A percentile compares a stretch with the other conserved stretches of the same genome.
phyloP scores from a whole-genome alignment of 2,888 invertebrate species.

The Phanerotoma sp. region DNA sequence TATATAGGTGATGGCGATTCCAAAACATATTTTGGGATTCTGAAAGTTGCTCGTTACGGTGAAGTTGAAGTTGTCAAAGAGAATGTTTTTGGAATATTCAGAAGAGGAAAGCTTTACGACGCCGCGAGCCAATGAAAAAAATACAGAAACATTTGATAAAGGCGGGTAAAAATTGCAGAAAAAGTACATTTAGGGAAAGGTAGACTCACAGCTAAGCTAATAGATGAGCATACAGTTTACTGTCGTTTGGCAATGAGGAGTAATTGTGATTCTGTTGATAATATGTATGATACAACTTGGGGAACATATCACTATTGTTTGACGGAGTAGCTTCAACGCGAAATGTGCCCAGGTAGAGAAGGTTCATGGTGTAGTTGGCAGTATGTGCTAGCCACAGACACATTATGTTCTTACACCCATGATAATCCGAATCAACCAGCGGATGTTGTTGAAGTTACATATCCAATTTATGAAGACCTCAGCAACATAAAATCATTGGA shows the following conservation, averaged over 20 bases:
- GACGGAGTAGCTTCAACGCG: slow-evolving; percentile 3
- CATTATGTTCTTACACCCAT: neutral
- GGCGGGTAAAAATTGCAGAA: too few species aligned
- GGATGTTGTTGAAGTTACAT: neutral
- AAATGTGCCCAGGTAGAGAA: neutral
- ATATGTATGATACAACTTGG: too few species aligned
- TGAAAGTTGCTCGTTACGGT: slow-evolving; percentile 66
- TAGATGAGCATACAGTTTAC: too few species aligned
- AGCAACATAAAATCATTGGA: slow-evolving; percentile 1
- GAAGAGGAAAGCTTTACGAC: too few species aligned
- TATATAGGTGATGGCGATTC: slow-evolving; percentile 16
- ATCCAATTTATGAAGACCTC: neutral
- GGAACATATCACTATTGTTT: neutral
- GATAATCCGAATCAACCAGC: neutral
- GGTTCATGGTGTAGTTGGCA: slow-evolving; percentile 3
- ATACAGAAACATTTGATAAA: too few species aligned
- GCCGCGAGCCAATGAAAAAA: too few species aligned
- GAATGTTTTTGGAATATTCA: too few species aligned
- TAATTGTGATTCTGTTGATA: too few species aligned
- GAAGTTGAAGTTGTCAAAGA: too few species aligned
- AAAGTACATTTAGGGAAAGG: too few species aligned
- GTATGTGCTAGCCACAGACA: neutral
- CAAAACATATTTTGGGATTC: slow-evolving; percentile 31
- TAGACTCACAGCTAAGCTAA: too few species aligned
- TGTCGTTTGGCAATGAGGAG: too few species aligned